phyloP scores from a whole-genome alignment of 2,888 invertebrate genomes.

The Molorchus minor region DNA sequence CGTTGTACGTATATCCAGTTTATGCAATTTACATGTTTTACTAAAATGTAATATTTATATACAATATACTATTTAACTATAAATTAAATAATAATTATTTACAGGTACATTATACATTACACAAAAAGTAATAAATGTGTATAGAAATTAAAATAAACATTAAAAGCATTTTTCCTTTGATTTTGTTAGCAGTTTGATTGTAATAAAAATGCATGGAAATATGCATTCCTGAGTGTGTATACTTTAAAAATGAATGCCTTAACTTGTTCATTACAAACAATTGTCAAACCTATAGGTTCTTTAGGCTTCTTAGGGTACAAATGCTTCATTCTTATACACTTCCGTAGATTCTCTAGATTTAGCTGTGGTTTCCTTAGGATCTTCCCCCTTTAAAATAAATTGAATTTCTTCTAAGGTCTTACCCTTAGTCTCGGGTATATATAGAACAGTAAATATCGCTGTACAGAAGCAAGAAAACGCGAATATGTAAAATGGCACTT shows the following conservation, averaged over 20 bases:
- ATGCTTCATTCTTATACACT: constrained; percentile 32
- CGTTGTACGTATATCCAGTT: too few species aligned
- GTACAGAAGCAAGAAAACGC: constrained; percentile 55
- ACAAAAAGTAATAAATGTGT: neutral
- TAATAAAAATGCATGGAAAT: too few species aligned
- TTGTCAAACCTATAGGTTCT: too few species aligned
- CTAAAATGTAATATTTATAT: too few species aligned
- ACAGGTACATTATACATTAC: constrained; percentile 12
- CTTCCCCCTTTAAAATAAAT: constrained; percentile 38
- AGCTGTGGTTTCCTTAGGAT: neutral
- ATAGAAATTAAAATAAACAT: too few species aligned
- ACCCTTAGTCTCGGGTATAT: constrained; percentile 56
- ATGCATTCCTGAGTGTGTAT: too few species aligned
- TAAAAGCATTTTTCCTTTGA: too few species aligned
- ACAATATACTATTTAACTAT: too few species aligned
- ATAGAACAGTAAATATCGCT: constrained; percentile 55
- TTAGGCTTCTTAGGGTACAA: constrained; percentile 30
- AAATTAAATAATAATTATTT: constrained; percentile 5
- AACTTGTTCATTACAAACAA: too few species aligned
- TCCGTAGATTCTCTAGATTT: constrained; percentile 10
- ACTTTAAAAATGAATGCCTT: too few species aligned
- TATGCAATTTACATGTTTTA: too few species aligned
- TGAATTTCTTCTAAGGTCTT: constrained; percentile 44
- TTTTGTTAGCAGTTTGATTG: too few species aligned
- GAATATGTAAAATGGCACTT: constrained; percentile 60